A percentile compares a stretch with the other conserved stretches of the same genome.
Evolutionary conservation across 1,140 invertebrate genomes (phyloP).

Genomic region (Drosophila busckii): DNA sequence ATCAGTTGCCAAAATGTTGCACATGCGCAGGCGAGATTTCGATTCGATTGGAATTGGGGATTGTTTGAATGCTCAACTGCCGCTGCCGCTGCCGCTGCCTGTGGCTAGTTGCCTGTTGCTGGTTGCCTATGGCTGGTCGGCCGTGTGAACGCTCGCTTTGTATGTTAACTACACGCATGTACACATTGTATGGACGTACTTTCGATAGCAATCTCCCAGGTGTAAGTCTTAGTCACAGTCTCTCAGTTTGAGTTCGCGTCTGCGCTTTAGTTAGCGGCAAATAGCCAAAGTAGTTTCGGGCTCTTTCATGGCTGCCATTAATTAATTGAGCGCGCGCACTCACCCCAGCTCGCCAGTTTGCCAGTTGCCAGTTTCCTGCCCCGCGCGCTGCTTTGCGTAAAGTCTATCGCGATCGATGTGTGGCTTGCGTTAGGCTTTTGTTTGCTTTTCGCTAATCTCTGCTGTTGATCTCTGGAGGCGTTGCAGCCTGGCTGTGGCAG

Average conservation of each 20-base stretch:
- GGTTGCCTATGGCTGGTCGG: constrained; percentile 12
- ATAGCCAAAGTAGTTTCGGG: constrained; percentile 37
- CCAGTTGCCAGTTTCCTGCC: neutral
- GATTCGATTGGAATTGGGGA: constrained; percentile 32
- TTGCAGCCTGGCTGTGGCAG: too few relatives aligned
- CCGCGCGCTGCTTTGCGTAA: neutral
- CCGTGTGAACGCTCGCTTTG: constrained; percentile 64
- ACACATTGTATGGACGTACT: constrained; percentile 72
- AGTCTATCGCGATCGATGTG: constrained; percentile 7
- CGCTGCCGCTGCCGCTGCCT: constrained; percentile 6
- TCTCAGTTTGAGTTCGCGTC: constrained; percentile 1
- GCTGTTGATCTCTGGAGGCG: constrained; percentile 47
- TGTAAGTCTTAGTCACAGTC: constrained; percentile 2
- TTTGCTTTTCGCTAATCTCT: constrained; percentile 55
- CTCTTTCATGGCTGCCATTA: constrained; percentile 74
- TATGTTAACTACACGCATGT: constrained; percentile 75
- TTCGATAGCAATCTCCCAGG: constrained; percentile 66
- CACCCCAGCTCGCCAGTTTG: neutral
- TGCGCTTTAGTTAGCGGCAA: constrained; percentile 24
- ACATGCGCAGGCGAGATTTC: constrained; percentile 42
- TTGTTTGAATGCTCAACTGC: constrained; percentile 33
- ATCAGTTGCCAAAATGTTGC: constrained; percentile 42
- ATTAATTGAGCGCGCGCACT: constrained; percentile 66
- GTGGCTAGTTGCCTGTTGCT: neutral
- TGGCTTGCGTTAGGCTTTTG: constrained; percentile 54